Conservation (phyloP, 2,113 vertebrate genomes). For the Bucco capensis region DNA sequence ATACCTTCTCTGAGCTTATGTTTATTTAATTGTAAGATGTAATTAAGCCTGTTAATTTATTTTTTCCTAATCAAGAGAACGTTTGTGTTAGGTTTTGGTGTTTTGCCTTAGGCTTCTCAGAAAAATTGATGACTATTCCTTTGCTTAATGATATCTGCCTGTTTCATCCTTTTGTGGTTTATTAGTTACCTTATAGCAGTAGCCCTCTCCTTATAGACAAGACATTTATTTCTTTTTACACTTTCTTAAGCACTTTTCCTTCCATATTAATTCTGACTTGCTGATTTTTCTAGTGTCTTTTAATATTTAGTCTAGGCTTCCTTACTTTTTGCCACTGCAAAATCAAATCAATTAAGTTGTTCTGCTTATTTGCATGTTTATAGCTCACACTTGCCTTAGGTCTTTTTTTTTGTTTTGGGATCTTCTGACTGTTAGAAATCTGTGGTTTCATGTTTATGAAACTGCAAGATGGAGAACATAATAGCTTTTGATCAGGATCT, state of each 20-base stretch:
- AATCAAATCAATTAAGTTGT: not conserved
- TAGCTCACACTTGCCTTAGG: not conserved
- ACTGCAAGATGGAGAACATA: not conserved
- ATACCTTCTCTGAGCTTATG: not conserved
- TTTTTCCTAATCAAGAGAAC: constrained; percentile 16
- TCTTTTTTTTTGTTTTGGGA: not conserved
- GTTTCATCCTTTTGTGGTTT: not conserved
- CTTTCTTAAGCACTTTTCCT: not conserved
- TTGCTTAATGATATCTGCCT: not conserved
- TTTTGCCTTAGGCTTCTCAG: constrained; percentile 1
- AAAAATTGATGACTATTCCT: not conserved
- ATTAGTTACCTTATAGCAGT: not conserved
- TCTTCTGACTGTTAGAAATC: not conserved
- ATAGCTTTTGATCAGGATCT: not conserved
- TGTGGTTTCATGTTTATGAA: not conserved
- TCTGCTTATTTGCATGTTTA: not conserved
- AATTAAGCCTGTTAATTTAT: not conserved
- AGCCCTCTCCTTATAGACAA: not conserved
- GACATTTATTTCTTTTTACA: not conserved
- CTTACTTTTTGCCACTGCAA: not conserved
- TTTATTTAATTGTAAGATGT: constrained; percentile 3
- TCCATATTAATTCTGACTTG: not conserved
- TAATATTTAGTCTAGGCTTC: not conserved
- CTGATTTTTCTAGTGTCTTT: not conserved
- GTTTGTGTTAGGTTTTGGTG: not conserved